Base-by-base conservation (phyloP, 1,140 invertebrate genomes). In the Lepidotrigona ventralis region DNA sequence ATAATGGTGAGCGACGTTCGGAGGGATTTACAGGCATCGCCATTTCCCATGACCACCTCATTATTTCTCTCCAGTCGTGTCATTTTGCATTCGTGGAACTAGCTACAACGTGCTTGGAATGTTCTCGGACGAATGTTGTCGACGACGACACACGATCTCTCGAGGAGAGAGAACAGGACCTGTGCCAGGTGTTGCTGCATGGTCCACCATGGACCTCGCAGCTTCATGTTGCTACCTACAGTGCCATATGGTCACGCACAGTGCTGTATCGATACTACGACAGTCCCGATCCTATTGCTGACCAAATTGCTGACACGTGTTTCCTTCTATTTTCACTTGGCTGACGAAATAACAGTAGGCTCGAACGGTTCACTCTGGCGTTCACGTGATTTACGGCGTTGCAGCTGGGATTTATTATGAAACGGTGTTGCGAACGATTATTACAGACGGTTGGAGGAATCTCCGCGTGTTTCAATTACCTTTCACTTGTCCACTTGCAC, bases 11-110 rank as follows among this genome's bases (percentile, higher is more conserved):
- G 78, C 72, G 72, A 80, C 73, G 79, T 81, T 58, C 74, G 68
- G 54, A 80, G 74, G 86, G 82, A 89, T 90, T 90, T 88, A 90
- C 79, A 81, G 83, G 63, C 76, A 79, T 76, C 81, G 63, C 68
- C 56, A 70, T 83, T 85, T 85, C 87, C 83, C 83, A 56, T 76
- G 83, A 56, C 74, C 81, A 83, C 81, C 74, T 88, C 83, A 86
- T 88, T 88, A 88, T 75, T 85, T 86, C 83, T 70, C 39, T 46
- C 39, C 72, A 64, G 78, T 79, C 63, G 78, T 78, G 87, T 85
- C 85, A 85, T 83, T 86, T 85, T 56, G 82, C 82, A 79, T 84
- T 84, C 79, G 83, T 76, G 39, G 46, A 77, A 39, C 71, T 71
- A 60, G 74, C 64, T 82, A 82, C 33, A 33, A 33, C 81, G 81